Base-by-base conservation (phyloP, 1,140 invertebrate genomes). In the Campoletis sonorensis region DNA sequence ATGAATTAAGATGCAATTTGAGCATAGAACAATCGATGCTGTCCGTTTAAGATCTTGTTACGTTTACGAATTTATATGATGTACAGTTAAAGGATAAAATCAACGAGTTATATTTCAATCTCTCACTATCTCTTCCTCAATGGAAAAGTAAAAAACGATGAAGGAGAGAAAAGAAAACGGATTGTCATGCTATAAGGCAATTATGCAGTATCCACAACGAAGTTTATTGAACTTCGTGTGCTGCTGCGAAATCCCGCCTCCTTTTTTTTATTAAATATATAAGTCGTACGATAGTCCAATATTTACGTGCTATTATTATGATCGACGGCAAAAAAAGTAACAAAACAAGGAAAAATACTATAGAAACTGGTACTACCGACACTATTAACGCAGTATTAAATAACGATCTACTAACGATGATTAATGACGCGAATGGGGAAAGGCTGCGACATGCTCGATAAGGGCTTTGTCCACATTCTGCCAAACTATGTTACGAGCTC, bases 321-420 rank as follows among this genome's bases (percentile, higher is more conserved):
- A n/a, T 54, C 4, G 4, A 58, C 21, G 4, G 54, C 8, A 58
- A 58, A 58, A n/a, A 30, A 18, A 61, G 67, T 33, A 37, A 78
- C 37, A 26, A 79, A 68, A 70, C 68, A 13, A 37, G 37, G 0
- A 45, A 45, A 68, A 40, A 33, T 78, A 33, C 26, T 54, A 37
- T 79, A 49, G 45, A 16, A 70, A 40, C 27, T 70, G 68, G 79
- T 70, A 33, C 33, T n/a, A 70, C 26, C n/a, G 33, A 33, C 71
- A 51, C 68, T 80, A 80, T 72, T 80, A 80, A 80, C 72, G 71
- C 79, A 80, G 79, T 80, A 80, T 80, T 80, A 80, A 3, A 73
- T 54, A 73, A 58, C n/a, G 51, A 51, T 58, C 54, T 45, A 49
- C 68, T 71, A 51, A 27, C 45, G 21, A 40, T 58, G 18, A 49